Percentiles rank a stretch among this genome's conserved stretches.
Evolutionary conservation across 2,113 vertebrate genomes (phyloP).

Genomic region (Ceuthmochares aereus): DNA sequence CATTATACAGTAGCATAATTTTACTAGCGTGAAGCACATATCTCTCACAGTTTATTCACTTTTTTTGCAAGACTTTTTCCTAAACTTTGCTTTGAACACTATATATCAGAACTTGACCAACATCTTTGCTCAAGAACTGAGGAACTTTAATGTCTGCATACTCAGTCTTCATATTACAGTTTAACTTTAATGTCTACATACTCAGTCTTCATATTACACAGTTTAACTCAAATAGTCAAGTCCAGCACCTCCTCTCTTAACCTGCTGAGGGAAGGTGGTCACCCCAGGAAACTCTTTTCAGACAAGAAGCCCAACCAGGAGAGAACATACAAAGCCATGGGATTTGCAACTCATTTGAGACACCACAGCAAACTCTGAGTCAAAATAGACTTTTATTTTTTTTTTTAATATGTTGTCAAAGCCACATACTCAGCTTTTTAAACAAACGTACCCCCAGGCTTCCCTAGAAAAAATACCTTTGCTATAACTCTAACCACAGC

Average conservation of each 20-base stretch:
- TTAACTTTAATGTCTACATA: neutral
- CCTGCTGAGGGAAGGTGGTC: neutral
- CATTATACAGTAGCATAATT: neutral
- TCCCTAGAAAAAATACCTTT: neutral
- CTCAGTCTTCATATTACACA: neutral
- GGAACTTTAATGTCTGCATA: neutral
- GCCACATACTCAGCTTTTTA: neutral
- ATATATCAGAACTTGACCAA: neutral
- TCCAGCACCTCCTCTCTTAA: neutral
- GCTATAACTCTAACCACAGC: neutral
- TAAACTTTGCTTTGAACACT: neutral
- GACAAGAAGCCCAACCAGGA: neutral
- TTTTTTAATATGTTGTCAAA: neutral
- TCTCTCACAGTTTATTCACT: neutral
- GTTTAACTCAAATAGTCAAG: too few species aligned
- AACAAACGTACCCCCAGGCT: neutral
- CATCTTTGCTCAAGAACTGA: neutral
- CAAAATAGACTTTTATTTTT: neutral
- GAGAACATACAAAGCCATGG: accelerated
- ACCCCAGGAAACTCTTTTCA: neutral
- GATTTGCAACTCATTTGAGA: neutral
- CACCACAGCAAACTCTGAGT: neutral
- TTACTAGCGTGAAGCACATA: neutral
- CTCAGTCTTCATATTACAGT: too few species aligned
- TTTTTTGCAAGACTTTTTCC: neutral